Conservation (phyloP, 2,888 invertebrate species). For the Parnassius orleans region DNA sequence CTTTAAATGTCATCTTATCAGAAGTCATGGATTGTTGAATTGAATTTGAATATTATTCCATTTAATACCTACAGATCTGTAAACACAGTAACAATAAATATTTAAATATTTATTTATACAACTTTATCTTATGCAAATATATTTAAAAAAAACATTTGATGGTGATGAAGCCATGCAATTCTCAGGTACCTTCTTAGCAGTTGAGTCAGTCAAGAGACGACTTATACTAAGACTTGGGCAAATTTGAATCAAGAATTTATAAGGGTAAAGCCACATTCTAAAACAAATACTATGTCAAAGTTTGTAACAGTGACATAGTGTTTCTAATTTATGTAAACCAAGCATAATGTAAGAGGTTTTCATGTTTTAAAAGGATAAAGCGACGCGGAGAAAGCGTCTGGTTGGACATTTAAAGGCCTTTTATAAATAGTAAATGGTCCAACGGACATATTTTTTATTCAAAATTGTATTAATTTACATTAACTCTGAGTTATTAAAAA, state of each 20-base stretch:
- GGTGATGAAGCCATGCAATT: too few relatives aligned
- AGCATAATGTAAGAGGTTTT: slow-evolving; percentile 7
- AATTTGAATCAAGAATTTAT: too few relatives aligned
- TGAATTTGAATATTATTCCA: too few relatives aligned
- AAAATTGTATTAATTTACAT: slow-evolving; percentile 18
- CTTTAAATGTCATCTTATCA: neutral
- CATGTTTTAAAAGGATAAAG: slow-evolving; percentile 22
- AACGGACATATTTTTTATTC: slow-evolving; percentile 5
- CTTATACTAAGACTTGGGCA: too few relatives aligned
- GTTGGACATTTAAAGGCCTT: slow-evolving; percentile 9
- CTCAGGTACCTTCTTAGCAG: too few relatives aligned
- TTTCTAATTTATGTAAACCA: slow-evolving; percentile 14
- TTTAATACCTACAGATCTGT: too few relatives aligned
- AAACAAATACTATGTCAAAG: too few relatives aligned
- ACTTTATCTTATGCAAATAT: too few relatives aligned
- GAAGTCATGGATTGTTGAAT: neutral
- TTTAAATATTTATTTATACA: too few relatives aligned
- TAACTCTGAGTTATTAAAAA: slow-evolving; percentile 4
- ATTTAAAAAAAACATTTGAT: too few relatives aligned
- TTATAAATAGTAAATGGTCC: slow-evolving; percentile 17
- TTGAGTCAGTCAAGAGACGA: too few relatives aligned
- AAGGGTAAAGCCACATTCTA: neutral
- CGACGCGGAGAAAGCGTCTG: slow-evolving; percentile 19
- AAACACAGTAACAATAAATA: too few relatives aligned
- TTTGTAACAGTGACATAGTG: neutral